A percentile compares a stretch with the other conserved stretches of the same genome.
These are phyloP conservation scores for Champsocephalus esox DNA, from an alignment of 2,797 vertebrate species.

Conservation along the genomic window DNA sequence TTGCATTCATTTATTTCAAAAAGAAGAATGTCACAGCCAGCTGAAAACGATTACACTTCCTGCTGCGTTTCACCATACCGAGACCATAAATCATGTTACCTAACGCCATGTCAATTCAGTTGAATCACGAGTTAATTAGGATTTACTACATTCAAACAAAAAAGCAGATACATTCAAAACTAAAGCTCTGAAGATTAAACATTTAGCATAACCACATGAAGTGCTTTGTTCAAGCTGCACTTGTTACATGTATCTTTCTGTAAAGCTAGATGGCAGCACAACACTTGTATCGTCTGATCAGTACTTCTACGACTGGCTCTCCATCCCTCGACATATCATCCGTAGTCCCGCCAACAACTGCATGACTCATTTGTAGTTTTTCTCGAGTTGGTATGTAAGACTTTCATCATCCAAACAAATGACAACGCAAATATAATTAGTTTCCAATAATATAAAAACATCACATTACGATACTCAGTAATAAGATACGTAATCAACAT, in stretches of 20 bases:
- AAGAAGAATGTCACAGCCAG: background rate
- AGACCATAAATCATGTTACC: slow-evolving; percentile 25
- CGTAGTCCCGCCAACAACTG: background rate
- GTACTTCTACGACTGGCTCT: background rate
- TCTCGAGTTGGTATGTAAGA: background rate
- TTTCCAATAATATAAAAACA: slow-evolving; percentile 17
- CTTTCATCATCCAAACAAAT: slow-evolving; percentile 11
- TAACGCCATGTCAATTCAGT: slow-evolving; percentile 35
- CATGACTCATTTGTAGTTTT: background rate
- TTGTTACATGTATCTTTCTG: slow-evolving; percentile 1
- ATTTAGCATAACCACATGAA: background rate
- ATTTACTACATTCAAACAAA: slow-evolving; percentile 43
- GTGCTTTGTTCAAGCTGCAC: slow-evolving; percentile 18
- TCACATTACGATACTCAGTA: slow-evolving; percentile 5
- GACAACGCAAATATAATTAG: slow-evolving; percentile 3
- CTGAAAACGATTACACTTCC: slow-evolving; percentile 21
- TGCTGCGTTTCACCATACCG: slow-evolving; percentile 20
- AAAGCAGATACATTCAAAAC: slow-evolving; percentile 28
- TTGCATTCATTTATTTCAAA: slow-evolving; percentile 44
- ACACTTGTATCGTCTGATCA: slow-evolving; percentile 16
- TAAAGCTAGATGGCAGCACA: slow-evolving; percentile 77
- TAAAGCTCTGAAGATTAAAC: background rate
- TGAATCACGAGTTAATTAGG: slow-evolving; percentile 13
- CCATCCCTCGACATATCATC: slow-evolving; percentile 11
- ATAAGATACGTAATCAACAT: slow-evolving; percentile 14